A percentile compares a stretch with the other conserved stretches of the same genome.
Evolutionary conservation across 2,888 invertebrate species (phyloP).

Genomic region (Craniophora ligustri): DNA sequence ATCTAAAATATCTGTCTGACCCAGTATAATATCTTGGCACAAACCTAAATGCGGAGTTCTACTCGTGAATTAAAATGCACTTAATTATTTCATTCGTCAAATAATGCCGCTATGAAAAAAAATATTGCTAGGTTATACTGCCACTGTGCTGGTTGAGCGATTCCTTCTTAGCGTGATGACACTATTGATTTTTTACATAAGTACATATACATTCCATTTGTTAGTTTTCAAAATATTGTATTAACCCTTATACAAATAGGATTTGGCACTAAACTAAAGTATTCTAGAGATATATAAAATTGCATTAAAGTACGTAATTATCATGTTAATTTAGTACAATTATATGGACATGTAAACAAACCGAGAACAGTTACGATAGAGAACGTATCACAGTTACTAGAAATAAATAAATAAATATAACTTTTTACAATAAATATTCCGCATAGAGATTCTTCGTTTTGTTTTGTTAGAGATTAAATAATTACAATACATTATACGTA

Average conservation of each 20-base stretch:
- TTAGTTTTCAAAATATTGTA: not conserved
- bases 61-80: too few relatives aligned
- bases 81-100: too few relatives aligned
- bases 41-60: too few relatives aligned
- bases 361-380: constrained; percentile 32
- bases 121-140: not conserved
- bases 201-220: not conserved
- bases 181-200: not conserved
- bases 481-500: not conserved
- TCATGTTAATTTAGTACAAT: constrained; percentile 26
- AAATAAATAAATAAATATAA: constrained; percentile 81
- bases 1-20: too few relatives aligned
- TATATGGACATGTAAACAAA: constrained; percentile 21
- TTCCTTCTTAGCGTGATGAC: not conserved
- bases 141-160: not conserved
- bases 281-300: constrained; percentile 35
- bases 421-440: constrained; percentile 74
- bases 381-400: constrained; percentile 79
- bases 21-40: not conserved
- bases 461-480: constrained; percentile 13
- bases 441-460: constrained; percentile 35
- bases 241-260: constrained; percentile 13
- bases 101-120: too few relatives aligned
- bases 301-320: constrained; percentile 8
- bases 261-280: constrained; percentile 46